A percentile compares a stretch with the other conserved stretches of the same genome.
phyloP scores from a whole-genome alignment of 2,797 vertebrate species.

The Bufotes viridis region DNA sequence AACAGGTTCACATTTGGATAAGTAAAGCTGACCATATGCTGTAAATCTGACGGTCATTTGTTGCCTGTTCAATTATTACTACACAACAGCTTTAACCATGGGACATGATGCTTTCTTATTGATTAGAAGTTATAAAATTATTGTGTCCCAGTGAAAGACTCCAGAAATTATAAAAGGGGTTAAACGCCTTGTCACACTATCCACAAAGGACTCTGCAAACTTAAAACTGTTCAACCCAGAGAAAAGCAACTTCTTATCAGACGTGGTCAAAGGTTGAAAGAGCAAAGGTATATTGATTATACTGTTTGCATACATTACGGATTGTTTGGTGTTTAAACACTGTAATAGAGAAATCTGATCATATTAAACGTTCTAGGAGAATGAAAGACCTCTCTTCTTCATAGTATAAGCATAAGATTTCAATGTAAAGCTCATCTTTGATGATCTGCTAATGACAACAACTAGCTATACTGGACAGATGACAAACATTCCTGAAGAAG shows the following conservation, averaged over 20 bases:
- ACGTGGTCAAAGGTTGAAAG: conserved; percentile 35
- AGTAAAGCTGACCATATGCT: background rate
- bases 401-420: background rate
- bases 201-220: background rate
- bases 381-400: background rate
- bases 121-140: background rate
- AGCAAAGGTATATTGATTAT: conserved; percentile 32
- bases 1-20: no score
- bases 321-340: background rate
- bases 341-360: background rate
- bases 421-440: background rate
- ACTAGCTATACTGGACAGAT: background rate
- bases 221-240: conserved; percentile 2
- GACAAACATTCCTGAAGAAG: background rate
- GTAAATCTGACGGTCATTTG: background rate
- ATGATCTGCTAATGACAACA: background rate
- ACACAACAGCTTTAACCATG: background rate
- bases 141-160: background rate
- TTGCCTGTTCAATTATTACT: background rate
- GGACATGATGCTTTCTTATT: background rate
- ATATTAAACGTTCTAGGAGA: background rate
- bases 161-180: background rate
- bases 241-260: conserved; percentile 41
- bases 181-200: background rate
- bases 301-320: conserved; percentile 15